Base-by-base conservation (phyloP, 2,888 invertebrate genomes). In the Sturmia bella region DNA sequence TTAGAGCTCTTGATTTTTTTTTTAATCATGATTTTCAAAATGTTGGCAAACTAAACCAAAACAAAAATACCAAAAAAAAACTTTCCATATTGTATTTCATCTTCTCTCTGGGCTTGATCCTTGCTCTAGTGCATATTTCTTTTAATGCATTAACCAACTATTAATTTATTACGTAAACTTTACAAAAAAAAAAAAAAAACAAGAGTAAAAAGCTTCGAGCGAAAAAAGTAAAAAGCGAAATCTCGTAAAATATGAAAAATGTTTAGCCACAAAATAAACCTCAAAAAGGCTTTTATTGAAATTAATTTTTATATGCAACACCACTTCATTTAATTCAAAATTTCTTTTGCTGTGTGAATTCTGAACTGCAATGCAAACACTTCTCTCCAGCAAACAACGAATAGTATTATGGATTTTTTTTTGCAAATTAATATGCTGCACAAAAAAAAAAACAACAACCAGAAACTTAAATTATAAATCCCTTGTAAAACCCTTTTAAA, bases 251-350 rank as follows among this genome's bases (percentile, higher is more conserved):
- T 19, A 37, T 50, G 27, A 56, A 45, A 52, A 32, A 11, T 48
- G 3, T 43, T 2, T n/a, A 59, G 27, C 59, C 70, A 66, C 64
- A 68, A 80, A 54, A 61, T 70, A 72, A 70, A 75, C 76, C 68
- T 72, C 24, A 63, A 74, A 77, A 81, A 74, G 43, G 81, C 81
- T 82, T 82, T 82, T 82, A 82, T 78, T 74, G 24, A 82, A 82
- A 82, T 82, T 78, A 78, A 57, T 78, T 82, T 82, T 77, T 81
- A 52, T 70, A 73, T 77, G 57, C 64, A 57, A 27, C 68, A 41
- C 37, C 59, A 76, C 68, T 76, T 61, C 68, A 59, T 68, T 76
- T 75, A 59, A 41, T 43, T n/a, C n/a, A 39, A 39, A 50, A 37
- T 17, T 64, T 43, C 21, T 45, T n/a, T 43, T 45, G 39, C 37